Percentiles rank a stretch among this genome's conserved stretches.
These are phyloP conservation scores for Adrianichthys oophorus DNA, from an alignment of 2,797 vertebrate species.

Conservation along the genomic window DNA sequence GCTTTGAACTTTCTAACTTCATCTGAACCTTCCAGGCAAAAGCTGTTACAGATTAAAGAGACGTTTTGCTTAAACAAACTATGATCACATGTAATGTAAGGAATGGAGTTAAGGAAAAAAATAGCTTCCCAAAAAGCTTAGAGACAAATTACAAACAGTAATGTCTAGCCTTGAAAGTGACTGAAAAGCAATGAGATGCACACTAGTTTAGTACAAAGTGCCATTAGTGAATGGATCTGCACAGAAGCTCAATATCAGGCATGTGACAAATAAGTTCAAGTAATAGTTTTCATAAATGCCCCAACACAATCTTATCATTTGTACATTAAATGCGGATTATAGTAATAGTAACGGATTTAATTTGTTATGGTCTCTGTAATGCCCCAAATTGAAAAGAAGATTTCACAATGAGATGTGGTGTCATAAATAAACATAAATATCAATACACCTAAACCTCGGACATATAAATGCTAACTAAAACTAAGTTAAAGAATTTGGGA, in stretches of 20 bases:
- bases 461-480: constrained; percentile 3
- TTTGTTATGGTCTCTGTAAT: no score
- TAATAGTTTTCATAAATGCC: background rate
- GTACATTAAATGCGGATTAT: no score
- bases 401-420: no score
- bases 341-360: no score
- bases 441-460: no score
- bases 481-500: constrained; percentile 27
- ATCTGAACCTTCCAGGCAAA: background rate
- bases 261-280: constrained; percentile 17
- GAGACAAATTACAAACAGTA: constrained; percentile 4
- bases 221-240: no score
- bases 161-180: background rate
- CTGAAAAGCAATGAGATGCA: background rate
- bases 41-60: background rate
- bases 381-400: no score
- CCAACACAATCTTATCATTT: background rate
- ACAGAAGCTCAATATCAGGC: constrained; percentile 1
- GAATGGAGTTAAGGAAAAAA: background rate
- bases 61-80: background rate
- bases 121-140: background rate
- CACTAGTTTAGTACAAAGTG: no score
- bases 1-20: background rate
- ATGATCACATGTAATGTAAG: background rate
- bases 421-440: no score